phyloP scores from a whole-genome alignment of 2,113 vertebrate genomes.

The Galeopterus variegatus region DNA sequence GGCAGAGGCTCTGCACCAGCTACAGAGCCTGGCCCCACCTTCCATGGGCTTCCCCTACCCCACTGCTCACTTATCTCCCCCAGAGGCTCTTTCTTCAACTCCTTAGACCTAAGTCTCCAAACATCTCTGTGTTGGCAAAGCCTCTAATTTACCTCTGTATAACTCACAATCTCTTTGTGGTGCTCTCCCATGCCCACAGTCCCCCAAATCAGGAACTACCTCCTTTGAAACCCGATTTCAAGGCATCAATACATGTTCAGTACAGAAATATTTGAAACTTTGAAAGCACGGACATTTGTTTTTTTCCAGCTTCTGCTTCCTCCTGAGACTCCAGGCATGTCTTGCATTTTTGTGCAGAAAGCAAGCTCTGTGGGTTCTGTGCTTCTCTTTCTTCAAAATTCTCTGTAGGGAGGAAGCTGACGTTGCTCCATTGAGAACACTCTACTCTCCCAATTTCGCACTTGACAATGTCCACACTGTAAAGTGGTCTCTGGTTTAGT shows the following conservation, averaged over 20 bases:
- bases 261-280: neutral
- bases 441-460: fast-evolving
- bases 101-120: neutral
- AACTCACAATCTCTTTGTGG: neutral
- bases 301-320: neutral
- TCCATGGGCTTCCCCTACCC: fast-evolving
- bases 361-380: no score
- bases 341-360: neutral
- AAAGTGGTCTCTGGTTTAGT: neutral
- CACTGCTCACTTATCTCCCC: neutral
- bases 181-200: neutral
- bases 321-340: neutral
- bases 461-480: fast-evolving
- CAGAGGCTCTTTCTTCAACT: neutral
- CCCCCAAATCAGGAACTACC: neutral
- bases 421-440: fast-evolving
- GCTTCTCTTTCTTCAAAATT: neutral
- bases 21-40: neutral
- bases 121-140: fast-evolving
- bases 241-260: neutral
- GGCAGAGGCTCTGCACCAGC: fast-evolving
- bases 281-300: neutral
- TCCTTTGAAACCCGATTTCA: neutral
- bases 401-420: neutral
- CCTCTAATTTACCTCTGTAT: neutral